A percentile compares a stretch with the other conserved stretches of the same genome.
phyloP scores from a whole-genome alignment of 2,113 vertebrate species.

The Plecotus auritus region DNA sequence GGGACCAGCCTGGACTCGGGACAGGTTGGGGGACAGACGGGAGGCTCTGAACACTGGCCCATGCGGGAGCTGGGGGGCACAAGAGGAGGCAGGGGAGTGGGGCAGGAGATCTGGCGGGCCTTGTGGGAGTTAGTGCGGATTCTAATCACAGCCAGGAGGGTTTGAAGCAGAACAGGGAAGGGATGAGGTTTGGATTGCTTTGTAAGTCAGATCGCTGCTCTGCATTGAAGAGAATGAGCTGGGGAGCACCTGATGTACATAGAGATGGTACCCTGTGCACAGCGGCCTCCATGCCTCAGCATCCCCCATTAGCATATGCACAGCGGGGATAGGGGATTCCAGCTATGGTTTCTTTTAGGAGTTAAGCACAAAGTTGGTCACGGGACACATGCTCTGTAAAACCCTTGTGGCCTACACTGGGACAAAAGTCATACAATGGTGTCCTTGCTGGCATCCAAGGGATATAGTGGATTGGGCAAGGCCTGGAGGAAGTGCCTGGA shows the following conservation, averaged over 20 bases:
- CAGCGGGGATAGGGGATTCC: background rate
- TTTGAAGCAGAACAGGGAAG: background rate
- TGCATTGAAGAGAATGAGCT: background rate
- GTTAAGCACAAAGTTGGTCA: background rate
- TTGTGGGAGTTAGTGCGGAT: background rate
- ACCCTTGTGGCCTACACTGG: background rate
- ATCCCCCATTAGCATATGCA: accelerated
- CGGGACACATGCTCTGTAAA: background rate
- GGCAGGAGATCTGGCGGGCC: background rate
- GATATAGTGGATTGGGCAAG: no score
- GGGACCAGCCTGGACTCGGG: background rate
- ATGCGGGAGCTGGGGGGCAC: no score
- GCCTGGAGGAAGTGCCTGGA: background rate
- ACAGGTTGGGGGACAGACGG: background rate
- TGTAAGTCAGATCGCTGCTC: background rate
- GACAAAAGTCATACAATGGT: background rate
- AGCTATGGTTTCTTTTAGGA: background rate
- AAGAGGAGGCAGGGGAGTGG: no score
- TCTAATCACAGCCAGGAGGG: background rate
- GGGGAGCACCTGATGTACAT: background rate
- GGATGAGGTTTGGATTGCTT: background rate
- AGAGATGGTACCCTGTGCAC: background rate
- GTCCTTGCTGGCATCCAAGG: background rate
- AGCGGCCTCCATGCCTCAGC: background rate
- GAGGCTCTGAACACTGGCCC: background rate